Conservation (phyloP, 1,140 invertebrate species). For the Calephelis nemesis region DNA sequence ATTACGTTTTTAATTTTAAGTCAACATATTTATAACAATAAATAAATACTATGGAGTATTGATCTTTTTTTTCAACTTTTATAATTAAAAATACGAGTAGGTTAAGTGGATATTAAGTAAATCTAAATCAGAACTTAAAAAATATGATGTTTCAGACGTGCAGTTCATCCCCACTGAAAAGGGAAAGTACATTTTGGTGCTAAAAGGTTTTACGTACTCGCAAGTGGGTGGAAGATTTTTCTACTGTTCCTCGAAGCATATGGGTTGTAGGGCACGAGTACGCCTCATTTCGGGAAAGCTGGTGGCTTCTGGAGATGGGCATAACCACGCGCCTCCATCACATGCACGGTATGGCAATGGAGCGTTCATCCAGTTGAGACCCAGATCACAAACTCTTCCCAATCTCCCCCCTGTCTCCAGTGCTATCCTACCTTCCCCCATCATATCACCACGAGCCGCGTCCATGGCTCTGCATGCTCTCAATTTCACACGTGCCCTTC, state of each 20-base stretch:
- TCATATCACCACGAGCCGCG: conserved; percentile 47
- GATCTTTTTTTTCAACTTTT: too few species aligned
- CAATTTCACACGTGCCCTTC: conserved; percentile 61
- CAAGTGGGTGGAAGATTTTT: conserved; percentile 72
- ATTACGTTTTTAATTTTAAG: too few species aligned
- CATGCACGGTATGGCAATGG: conserved; percentile 70
- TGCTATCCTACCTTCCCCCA: conserved; percentile 49
- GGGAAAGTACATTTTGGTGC: conserved; percentile 69
- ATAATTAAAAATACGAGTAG: background rate
- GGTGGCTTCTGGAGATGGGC: conserved; percentile 57
- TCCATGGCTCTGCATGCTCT: conserved; percentile 58
- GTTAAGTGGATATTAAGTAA: background rate
- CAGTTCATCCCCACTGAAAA: conserved; percentile 74
- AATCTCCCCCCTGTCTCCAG: conserved; percentile 33
- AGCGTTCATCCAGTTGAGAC: conserved; percentile 64
- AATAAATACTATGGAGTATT: too few species aligned
- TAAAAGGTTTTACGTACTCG: conserved; percentile 69
- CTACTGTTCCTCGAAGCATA: conserved; percentile 73
- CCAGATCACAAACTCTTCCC: conserved; percentile 37
- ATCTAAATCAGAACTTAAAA: conserved; percentile 31
- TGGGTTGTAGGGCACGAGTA: conserved; percentile 66
- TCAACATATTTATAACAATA: too few species aligned
- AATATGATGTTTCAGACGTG: conserved; percentile 55
- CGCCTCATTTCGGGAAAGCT: conserved; percentile 56
- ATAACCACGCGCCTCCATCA: conserved; percentile 67